Evolutionary conservation across 2,113 vertebrate species (phyloP).

Genomic region (Bambusicola thoracicus): DNA sequence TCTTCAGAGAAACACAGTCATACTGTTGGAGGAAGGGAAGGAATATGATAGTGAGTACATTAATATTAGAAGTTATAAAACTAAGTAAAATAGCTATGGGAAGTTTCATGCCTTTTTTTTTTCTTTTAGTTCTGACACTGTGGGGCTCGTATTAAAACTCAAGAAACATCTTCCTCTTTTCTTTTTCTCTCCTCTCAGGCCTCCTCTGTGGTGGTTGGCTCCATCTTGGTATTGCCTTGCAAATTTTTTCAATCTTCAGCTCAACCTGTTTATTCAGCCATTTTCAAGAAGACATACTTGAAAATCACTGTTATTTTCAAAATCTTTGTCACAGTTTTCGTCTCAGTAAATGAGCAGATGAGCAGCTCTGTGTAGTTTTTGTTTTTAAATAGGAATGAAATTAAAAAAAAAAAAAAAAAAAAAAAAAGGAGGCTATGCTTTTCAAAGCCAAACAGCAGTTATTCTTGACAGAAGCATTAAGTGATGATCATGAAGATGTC

Average conservation of each 20-base stretch:
- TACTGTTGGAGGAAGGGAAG: constrained; percentile 12
- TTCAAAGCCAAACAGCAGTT: not conserved
- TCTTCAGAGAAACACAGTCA: constrained; percentile 54
- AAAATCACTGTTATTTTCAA: not conserved
- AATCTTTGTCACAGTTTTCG: not conserved
- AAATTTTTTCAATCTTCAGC: not conserved
- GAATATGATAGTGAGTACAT: not conserved
- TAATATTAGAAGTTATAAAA: not conserved
- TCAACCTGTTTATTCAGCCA: not conserved
- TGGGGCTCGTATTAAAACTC: not conserved
- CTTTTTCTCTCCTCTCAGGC: not conserved
- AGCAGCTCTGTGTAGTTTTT: not conserved
- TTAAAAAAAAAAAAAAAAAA: no score
- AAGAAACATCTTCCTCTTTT: not conserved
- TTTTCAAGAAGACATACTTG: not conserved
- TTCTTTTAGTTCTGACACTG: not conserved
- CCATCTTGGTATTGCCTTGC: not conserved
- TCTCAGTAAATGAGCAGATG: rapidly evolving
- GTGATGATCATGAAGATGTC: not conserved
- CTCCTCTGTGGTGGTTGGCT: not conserved
- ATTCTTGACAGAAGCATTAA: not conserved
- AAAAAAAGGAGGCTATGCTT: not conserved
- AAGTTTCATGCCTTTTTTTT: not conserved
- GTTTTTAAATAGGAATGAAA: not conserved
- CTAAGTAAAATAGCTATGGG: not conserved